Percentiles rank a stretch among this genome's conserved stretches.
Evolutionary conservation across 1,140 invertebrate genomes (phyloP).

Genomic region (Listronotus oregonensis): DNA sequence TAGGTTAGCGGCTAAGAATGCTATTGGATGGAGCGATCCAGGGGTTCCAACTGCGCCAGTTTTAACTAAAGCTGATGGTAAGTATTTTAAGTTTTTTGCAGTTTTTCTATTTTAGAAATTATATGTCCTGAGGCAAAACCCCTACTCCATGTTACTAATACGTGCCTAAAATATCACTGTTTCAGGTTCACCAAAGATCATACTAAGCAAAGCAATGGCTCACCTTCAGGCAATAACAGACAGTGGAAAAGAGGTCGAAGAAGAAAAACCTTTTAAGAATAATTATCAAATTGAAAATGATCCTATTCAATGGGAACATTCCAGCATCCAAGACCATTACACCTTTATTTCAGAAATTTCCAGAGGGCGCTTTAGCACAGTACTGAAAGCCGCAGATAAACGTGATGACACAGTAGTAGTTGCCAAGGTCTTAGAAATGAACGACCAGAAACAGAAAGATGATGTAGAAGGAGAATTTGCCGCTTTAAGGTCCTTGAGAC

Average conservation of each 20-base stretch:
- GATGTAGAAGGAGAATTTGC: slow-evolving; percentile 80
- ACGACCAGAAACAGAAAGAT: slow-evolving; percentile 67
- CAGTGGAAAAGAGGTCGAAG: slow-evolving; percentile 71
- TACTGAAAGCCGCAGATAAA: slow-evolving; percentile 82
- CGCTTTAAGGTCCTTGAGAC: slow-evolving; percentile 75
- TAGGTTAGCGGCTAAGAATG: slow-evolving; percentile 85
- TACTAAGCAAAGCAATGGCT: slow-evolving; percentile 78
- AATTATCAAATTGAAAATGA: slow-evolving; percentile 77
- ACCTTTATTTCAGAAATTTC: slow-evolving; percentile 82
- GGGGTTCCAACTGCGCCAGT: slow-evolving; percentile 74
- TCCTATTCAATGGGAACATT: slow-evolving; percentile 73
- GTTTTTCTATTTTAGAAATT: not conserved
- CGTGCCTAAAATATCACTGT: too few relatives aligned
- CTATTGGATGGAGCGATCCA: slow-evolving; percentile 89
- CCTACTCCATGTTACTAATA: too few relatives aligned
- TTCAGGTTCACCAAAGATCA: slow-evolving; percentile 66
- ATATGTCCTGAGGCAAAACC: not conserved
- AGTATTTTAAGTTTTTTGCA: not conserved
- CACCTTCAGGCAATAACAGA: slow-evolving; percentile 84
- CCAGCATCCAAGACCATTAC: slow-evolving; percentile 72
- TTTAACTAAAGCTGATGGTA: slow-evolving; percentile 69
- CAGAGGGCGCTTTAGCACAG: slow-evolving; percentile 76
- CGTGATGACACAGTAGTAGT: slow-evolving; percentile 72
- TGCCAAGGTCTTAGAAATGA: slow-evolving; percentile 76
- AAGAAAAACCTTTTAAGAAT: slow-evolving; percentile 67